These are phyloP conservation scores for Meiosimyza platycephala DNA, from an alignment of 2,888 invertebrate genomes.

Conservation along the genomic window DNA sequence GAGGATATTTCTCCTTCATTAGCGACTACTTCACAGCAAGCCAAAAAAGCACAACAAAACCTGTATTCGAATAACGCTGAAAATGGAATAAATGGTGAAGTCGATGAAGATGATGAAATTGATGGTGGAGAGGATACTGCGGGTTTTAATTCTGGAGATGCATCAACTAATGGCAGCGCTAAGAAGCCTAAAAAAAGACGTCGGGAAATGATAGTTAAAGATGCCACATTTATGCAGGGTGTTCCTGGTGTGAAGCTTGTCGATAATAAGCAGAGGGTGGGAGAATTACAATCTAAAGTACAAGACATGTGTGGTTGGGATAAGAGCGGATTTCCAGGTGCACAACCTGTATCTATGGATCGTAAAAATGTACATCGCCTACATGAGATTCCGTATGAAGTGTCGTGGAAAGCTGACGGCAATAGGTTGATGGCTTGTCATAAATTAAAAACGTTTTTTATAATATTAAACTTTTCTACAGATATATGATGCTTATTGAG, in stretches of 20 bases:
- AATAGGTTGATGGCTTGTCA: slow-evolving; percentile 74
- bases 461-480: slow-evolving; percentile 38
- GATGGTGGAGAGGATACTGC: slow-evolving; percentile 32
- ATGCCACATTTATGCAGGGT: slow-evolving; percentile 87
- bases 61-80: slow-evolving; percentile 37
- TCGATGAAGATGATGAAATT: slow-evolving; percentile 26
- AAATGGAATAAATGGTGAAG: slow-evolving; percentile 37
- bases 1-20: slow-evolving; percentile 49
- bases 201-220: slow-evolving; percentile 72
- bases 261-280: slow-evolving; percentile 72
- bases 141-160: slow-evolving; percentile 36
- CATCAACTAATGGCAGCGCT: slow-evolving; percentile 27
- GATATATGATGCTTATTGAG: slow-evolving; percentile 97
- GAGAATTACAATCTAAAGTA: slow-evolving; percentile 78
- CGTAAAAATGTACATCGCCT: slow-evolving; percentile 80
- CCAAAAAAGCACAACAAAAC: slow-evolving; percentile 12
- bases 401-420: slow-evolving; percentile 99
- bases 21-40: slow-evolving; percentile 48
- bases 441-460: background rate
- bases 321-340: slow-evolving; percentile 89
- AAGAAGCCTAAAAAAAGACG: slow-evolving; percentile 66
- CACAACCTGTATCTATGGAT: slow-evolving; percentile 98
- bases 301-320: slow-evolving; percentile 87
- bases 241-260: slow-evolving; percentile 83
- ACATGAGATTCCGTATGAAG: slow-evolving; percentile 86